Base-by-base conservation (phyloP, 2,113 vertebrate genomes). In the Panurus biarmicus region DNA sequence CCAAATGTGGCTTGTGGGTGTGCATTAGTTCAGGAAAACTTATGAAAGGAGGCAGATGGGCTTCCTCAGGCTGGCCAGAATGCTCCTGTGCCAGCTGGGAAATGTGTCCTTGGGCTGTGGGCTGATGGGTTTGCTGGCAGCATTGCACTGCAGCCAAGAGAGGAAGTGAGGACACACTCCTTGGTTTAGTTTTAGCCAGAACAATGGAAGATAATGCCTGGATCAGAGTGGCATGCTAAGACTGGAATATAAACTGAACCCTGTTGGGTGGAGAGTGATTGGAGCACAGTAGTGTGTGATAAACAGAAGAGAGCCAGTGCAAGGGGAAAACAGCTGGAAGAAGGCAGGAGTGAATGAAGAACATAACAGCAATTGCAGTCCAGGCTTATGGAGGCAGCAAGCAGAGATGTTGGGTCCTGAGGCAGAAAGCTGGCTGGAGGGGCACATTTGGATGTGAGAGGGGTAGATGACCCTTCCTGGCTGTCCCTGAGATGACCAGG, bases 331-430 rank as follows among this genome's bases (percentile, higher is more conserved):
- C 10, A 80, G 19, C 77, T 79, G 64, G 35, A 35, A 82, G 38
- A 90, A 85, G 21, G 23, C 33, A 42, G 35, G 33, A 81, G 14
- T 31, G n/a, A 40, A 10, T 8, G 60, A 60, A 29, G 31, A 85
- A 25, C 5, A 5, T 9, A 50, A 42, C 54, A 89, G 31, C 61
- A 81, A 20, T 33, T 72, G 15, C 33, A 77, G 42, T 10, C 25
- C 29, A 35, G 40, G 24, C 19, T 35, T 35, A 10, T 0, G 0
- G 36, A 48, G 69, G 67, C 42, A 72, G 62, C 0, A 0, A 88
- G 42, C 29, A 28, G 20, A 89, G 28, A 50, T 2, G 3, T 0
- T 7, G 24, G 5, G 4, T 35, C 9, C 26, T 14, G 15, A 31
- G 24, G 47, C 45, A 58, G 45, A 54, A 57, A 22, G 16, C 12